Conservation (phyloP, 2,888 invertebrate species). For the Ferrisia virgata region DNA sequence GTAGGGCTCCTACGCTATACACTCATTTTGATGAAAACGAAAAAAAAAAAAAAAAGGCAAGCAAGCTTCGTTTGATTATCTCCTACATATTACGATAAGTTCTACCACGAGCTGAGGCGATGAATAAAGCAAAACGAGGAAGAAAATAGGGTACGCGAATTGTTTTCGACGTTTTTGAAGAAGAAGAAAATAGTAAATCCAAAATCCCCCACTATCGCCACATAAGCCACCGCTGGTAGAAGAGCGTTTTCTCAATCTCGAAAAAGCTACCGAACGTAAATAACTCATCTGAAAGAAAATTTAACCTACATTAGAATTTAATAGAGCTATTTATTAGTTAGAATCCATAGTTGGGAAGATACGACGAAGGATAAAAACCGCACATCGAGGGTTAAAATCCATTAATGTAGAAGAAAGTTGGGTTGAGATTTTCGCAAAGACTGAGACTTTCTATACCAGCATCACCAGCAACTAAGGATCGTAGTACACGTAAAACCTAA, state of each 20-base stretch:
- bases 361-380: not conserved
- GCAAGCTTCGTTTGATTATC: no score
- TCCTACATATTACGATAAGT: no score
- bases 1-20: no score
- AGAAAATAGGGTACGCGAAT: not conserved
- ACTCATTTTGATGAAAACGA: no score
- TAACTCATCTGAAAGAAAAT: not conserved
- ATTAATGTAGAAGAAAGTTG: not conserved
- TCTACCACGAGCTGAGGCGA: no score
- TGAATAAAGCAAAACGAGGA: no score
- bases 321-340: not conserved
- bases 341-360: not conserved
- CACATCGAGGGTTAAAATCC: not conserved
- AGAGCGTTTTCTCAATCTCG: not conserved
- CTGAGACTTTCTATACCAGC: no score
- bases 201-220: not conserved
- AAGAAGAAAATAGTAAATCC: no score
- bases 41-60: no score
- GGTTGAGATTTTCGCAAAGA: not conserved
- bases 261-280: not conserved
- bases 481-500: no score
- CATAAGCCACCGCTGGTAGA: not conserved
- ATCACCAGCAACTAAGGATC: no score
- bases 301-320: not conserved
- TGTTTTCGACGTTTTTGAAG: no score